A percentile compares a stretch with the other conserved stretches of the same genome.
Conservation (phyloP, 2,113 vertebrate species). For the Narcine bancroftii region DNA sequence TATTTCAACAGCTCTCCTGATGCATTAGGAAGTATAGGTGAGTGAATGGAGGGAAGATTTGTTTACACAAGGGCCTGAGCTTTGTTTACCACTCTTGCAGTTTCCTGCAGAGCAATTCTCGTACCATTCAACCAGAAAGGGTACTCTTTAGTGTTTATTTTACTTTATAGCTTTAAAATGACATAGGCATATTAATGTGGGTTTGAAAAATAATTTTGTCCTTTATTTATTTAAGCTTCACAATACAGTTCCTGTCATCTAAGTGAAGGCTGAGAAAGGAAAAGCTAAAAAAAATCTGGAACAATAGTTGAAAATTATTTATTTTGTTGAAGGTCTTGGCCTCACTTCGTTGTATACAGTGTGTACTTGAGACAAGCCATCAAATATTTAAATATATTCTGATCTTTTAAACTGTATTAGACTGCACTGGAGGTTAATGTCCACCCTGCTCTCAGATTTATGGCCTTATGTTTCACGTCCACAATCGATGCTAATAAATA, state of each 20-base stretch:
- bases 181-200: not conserved
- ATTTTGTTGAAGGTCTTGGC: too few species aligned
- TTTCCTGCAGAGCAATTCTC: too few species aligned
- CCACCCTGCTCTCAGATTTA: too few species aligned
- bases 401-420: not conserved
- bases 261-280: not conserved
- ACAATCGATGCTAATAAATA: not conserved
- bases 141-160: too few species aligned
- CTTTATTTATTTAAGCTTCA: not conserved
- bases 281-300: not conserved
- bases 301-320: not conserved
- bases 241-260: not conserved
- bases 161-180: not conserved
- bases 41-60: too few species aligned
- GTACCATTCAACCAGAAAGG: too few species aligned
- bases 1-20: too few species aligned
- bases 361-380: not conserved
- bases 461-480: too few species aligned
- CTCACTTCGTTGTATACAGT: not conserved
- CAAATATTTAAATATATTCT: not conserved
- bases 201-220: not conserved
- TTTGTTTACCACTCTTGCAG: too few species aligned
- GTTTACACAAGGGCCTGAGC: too few species aligned
- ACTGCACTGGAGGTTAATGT: not conserved
- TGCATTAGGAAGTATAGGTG: too few species aligned